Evolutionary conservation across 2,888 invertebrate genomes (phyloP).

Genomic region (Saturnia japonica): DNA sequence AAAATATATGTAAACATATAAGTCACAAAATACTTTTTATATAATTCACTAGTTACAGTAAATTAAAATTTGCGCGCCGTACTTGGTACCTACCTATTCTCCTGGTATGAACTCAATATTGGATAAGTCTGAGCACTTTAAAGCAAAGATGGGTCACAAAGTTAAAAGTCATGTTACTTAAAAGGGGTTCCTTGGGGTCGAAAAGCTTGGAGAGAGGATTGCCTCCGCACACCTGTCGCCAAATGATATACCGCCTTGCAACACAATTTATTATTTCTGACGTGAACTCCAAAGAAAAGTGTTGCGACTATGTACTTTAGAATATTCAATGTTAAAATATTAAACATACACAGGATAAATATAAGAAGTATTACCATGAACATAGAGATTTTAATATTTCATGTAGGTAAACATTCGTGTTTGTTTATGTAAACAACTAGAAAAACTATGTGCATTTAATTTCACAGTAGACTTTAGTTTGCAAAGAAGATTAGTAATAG

Average conservation of each 20-base stretch:
- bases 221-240: constrained; percentile 71
- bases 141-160: constrained; percentile 79
- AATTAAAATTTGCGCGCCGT: constrained; percentile 18
- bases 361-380: background rate
- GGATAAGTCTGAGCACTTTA: constrained; percentile 71
- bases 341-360: background rate
- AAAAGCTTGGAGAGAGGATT: constrained; percentile 72
- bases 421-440: background rate
- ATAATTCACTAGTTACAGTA: background rate
- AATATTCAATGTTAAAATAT: constrained; percentile 11
- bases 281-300: constrained; percentile 12
- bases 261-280: constrained; percentile 50
- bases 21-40: background rate
- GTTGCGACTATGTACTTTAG: constrained; percentile 9
- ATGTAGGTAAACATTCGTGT: background rate
- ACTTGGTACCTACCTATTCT: background rate
- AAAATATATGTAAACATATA: too few relatives aligned
- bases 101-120: constrained; percentile 53
- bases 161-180: constrained; percentile 82
- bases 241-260: constrained; percentile 52
- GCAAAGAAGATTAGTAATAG: background rate
- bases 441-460: background rate
- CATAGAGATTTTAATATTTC: background rate
- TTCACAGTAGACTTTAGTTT: background rate
- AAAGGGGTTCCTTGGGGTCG: constrained; percentile 75